phyloP scores from a whole-genome alignment of 1,140 invertebrate species.

The Calliopsis andreniformis region DNA sequence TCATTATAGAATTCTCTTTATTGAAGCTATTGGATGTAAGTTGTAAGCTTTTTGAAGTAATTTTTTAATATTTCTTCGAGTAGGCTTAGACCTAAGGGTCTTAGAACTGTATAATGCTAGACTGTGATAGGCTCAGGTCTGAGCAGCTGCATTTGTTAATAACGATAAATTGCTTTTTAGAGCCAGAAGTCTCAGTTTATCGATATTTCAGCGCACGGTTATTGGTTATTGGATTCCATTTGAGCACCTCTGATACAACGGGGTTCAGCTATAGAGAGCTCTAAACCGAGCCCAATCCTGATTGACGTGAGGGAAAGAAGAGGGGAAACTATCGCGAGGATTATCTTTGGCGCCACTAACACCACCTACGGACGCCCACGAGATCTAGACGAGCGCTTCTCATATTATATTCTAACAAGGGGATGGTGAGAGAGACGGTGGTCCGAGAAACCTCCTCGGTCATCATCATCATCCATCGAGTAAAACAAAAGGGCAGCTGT shows the following conservation, averaged over 20 bases:
- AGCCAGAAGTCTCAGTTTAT: constrained; percentile 25
- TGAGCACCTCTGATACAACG: constrained; percentile 73
- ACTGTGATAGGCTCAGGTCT: no score
- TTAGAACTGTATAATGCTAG: no score
- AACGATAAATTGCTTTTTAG: no score
- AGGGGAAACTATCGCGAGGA: constrained; percentile 75
- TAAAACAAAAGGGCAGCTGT: constrained; percentile 70
- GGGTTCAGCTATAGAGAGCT: constrained; percentile 73
- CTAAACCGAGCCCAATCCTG: constrained; percentile 79
- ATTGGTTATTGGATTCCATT: constrained; percentile 61
- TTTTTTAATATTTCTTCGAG: no score
- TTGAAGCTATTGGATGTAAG: no score
- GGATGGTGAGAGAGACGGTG: constrained; percentile 39
- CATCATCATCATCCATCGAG: constrained; percentile 59
- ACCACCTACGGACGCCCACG: constrained; percentile 67
- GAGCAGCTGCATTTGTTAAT: no score
- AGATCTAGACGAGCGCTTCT: constrained; percentile 55
- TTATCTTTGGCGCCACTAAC: constrained; percentile 79
- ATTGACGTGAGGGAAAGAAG: constrained; percentile 75
- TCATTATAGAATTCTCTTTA: no score
- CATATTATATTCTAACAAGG: constrained; percentile 67
- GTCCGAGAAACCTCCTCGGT: constrained; percentile 45
- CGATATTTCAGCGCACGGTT: constrained; percentile 24
- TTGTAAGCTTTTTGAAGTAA: no score
- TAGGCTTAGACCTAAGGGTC: no score